A percentile compares a stretch with the other conserved stretches of the same genome.
Conservation (phyloP, 1,140 invertebrate genomes). For the Metopolophium dirhodum region DNA sequence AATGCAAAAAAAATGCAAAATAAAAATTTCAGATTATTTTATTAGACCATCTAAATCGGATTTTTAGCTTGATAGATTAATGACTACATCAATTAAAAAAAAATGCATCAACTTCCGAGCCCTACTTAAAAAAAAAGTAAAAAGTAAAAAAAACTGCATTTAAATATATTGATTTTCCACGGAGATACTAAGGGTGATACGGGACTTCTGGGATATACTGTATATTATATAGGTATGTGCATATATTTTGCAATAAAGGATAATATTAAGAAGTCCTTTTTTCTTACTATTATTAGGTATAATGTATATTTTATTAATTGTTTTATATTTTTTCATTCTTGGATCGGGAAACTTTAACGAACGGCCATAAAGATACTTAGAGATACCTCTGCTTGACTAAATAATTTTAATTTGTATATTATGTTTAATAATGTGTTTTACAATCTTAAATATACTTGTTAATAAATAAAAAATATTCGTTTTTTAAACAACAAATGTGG, state of each 20-base stretch:
- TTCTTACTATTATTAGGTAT: too few species aligned
- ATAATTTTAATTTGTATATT: neutral
- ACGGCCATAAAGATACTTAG: neutral
- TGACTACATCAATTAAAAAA: neutral
- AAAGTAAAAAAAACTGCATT: too few species aligned
- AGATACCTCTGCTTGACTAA: neutral
- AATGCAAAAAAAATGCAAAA: too few species aligned
- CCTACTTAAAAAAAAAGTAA: too few species aligned
- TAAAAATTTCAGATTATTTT: neutral
- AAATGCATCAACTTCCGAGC: constrained; percentile 26
- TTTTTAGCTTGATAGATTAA: neutral
- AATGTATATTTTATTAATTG: too few species aligned
- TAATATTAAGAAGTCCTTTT: too few species aligned
- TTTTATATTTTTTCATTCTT: neutral
- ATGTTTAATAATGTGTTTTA: neutral
- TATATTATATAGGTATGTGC: too few species aligned
- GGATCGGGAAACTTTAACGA: neutral
- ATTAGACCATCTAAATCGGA: neutral
- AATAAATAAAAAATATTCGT: neutral
- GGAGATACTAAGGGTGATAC: too few species aligned
- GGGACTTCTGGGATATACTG: too few species aligned
- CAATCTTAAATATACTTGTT: neutral
- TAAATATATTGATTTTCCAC: too few species aligned
- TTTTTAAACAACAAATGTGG: neutral
- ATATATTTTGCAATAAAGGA: too few species aligned